Evolutionary conservation across 2,113 vertebrate species (phyloP), one percentile per base, ranked within the genome.

Genomic region (Rhinogobius similis): DNA sequence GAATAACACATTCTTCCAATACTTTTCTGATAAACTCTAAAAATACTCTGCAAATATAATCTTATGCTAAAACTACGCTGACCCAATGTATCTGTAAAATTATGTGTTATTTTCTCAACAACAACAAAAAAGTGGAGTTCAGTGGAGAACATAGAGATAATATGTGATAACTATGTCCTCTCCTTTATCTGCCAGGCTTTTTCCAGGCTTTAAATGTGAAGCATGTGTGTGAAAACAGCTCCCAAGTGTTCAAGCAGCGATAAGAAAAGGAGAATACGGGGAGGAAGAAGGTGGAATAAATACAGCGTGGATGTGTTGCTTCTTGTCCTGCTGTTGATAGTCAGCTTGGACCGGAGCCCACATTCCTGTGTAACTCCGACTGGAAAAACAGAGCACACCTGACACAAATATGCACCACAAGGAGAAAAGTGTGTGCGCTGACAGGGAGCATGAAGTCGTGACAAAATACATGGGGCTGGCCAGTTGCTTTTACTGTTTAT

Each of bases 371-470:
- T 87, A 64, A 61, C 85, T 70, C 86, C 67, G 82, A 84, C 86
- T 89, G 82, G 85, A 90, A 93, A 90, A 93, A 92, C 91, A 92
- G 76, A 93, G 93, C 94, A 95, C 94, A 94, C 94, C 94, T 95
- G 85, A 84, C 87, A 88, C 39, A 93, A 92, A 86, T 90, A 94
- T 91, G 94, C 80, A 91, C 84, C 81, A 80, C 85, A 85, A 82
- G 82, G 75, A 89, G 89, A 83, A 12, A 14, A 55, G 55, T 67
- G 72, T 68, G 71, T 68, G 80, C 68, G 66, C 46, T 41, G 76
- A 66, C 64, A 32, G 62, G 70, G 43, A 50, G 43, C 67, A 75
- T 55, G 39, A 39, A 76, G 64, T 23, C 16, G 55, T 64, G 71
- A 65, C 56, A 61, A 79, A 70, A 26, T 26, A 26, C 52, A 55